phyloP scores from a whole-genome alignment of 2,797 vertebrate species.

The Lepidocolaptes lacrymiger region DNA sequence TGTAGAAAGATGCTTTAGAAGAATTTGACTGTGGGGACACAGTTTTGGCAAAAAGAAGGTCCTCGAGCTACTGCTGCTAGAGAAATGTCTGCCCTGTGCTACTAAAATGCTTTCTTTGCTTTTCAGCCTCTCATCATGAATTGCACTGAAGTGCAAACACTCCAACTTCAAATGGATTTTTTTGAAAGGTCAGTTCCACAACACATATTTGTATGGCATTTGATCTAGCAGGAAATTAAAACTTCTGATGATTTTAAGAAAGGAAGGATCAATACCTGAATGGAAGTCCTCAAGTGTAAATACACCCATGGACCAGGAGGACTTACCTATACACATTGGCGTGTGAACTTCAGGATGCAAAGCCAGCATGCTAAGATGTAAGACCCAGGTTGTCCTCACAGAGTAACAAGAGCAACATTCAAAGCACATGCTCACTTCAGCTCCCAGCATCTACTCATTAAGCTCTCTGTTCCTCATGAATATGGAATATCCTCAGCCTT shows the following conservation, averaged over 20 bases:
- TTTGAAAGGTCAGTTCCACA: conserved; percentile 21
- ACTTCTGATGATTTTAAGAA: background rate
- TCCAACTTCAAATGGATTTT: conserved; percentile 17
- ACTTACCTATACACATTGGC: background rate
- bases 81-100: background rate
- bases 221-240: background rate
- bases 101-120: background rate
- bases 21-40: background rate
- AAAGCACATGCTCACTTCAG: background rate
- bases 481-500: background rate
- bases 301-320: background rate
- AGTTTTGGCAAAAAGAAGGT: background rate
- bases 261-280: background rate
- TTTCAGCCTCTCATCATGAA: background rate
- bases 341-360: background rate
- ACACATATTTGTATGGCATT: background rate
- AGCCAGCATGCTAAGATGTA: background rate
- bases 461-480: background rate
- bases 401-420: background rate
- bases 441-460: conserved; percentile 44
- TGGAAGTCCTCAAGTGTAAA: background rate
- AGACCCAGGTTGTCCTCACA: background rate
- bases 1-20: background rate
- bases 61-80: background rate
- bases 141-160: background rate